phyloP scores from a whole-genome alignment of 1,140 invertebrate genomes.

The Brachionus sp. region DNA sequence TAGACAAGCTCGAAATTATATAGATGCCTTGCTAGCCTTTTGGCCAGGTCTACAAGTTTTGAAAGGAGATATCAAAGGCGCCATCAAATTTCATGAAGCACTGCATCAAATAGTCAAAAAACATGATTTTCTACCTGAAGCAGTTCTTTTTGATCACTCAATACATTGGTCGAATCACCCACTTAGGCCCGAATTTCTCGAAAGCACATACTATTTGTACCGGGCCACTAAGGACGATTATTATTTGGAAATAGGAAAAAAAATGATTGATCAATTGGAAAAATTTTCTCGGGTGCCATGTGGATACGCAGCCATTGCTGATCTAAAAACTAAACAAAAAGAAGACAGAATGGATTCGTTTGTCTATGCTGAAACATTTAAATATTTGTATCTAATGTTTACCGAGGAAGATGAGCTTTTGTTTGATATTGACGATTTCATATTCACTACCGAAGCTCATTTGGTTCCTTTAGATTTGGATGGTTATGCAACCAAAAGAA shows the following conservation, averaged over 20 bases:
- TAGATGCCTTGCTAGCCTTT: slow-evolving; percentile 93
- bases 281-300: slow-evolving; percentile 85
- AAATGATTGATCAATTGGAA: slow-evolving; percentile 83
- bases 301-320: slow-evolving; percentile 91
- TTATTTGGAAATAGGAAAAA: slow-evolving; percentile 86
- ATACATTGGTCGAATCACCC: slow-evolving; percentile 98
- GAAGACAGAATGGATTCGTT: slow-evolving; percentile 97
- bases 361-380: slow-evolving; percentile 93
- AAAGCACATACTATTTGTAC: slow-evolving; percentile 95
- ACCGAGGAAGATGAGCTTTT: slow-evolving; percentile 79
- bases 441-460: slow-evolving; percentile 95
- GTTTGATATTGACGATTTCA: slow-evolving; percentile 88
- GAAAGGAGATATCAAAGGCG: slow-evolving; percentile 88
- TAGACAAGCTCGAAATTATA: slow-evolving; percentile 89
- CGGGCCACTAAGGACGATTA: slow-evolving; percentile 88
- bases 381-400: slow-evolving; percentile 92
- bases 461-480: slow-evolving; percentile 67
- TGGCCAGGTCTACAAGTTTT: slow-evolving; percentile 83
- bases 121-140: slow-evolving; percentile 93
- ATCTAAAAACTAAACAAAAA: slow-evolving; percentile 81
- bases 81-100: slow-evolving; percentile 83
- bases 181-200: slow-evolving; percentile 90
- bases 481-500: neutral
- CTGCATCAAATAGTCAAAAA: slow-evolving; percentile 88
- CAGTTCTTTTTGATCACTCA: slow-evolving; percentile 62